phyloP scores from a whole-genome alignment of 2,113 vertebrate species.

The Orthonyx spaldingii region DNA sequence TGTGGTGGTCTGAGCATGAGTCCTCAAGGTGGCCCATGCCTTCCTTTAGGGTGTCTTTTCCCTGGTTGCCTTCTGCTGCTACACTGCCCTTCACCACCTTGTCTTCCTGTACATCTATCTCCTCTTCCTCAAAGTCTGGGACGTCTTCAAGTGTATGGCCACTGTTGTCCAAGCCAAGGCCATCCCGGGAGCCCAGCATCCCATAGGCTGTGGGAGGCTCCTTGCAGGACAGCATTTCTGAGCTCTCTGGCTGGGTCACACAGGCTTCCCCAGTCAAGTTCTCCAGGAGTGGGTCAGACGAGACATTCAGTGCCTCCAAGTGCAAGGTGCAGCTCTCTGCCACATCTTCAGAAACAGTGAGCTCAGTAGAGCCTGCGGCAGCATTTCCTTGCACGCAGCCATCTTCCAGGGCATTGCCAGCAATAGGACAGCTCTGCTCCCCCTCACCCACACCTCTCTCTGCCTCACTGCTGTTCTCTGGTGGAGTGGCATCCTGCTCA shows the following conservation, averaged over 20 bases:
- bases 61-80: not conserved
- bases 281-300: constrained; percentile 36
- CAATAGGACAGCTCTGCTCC: not conserved
- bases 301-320: constrained; percentile 60
- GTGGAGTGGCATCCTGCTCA: not conserved
- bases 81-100: not conserved
- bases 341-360: not conserved
- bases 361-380: not conserved
- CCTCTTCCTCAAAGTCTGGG: constrained; percentile 59
- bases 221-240: constrained; percentile 7
- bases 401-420: not conserved
- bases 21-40: not conserved
- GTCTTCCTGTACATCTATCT: not conserved
- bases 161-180: constrained; percentile 50
- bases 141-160: constrained; percentile 8
- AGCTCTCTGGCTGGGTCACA: not conserved
- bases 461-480: accelerated
- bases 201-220: not conserved
- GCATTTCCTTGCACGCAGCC: not conserved
- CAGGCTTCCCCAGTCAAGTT: constrained; percentile 33
- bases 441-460: not conserved
- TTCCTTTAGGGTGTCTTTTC: not conserved
- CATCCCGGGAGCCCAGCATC: constrained; percentile 27
- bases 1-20: not conserved
- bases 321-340: constrained; percentile 63